Evolutionary conservation across 2,888 invertebrate genomes (phyloP), one percentile per base, ranked within the genome.

Genomic region (Globia sparganii): DNA sequence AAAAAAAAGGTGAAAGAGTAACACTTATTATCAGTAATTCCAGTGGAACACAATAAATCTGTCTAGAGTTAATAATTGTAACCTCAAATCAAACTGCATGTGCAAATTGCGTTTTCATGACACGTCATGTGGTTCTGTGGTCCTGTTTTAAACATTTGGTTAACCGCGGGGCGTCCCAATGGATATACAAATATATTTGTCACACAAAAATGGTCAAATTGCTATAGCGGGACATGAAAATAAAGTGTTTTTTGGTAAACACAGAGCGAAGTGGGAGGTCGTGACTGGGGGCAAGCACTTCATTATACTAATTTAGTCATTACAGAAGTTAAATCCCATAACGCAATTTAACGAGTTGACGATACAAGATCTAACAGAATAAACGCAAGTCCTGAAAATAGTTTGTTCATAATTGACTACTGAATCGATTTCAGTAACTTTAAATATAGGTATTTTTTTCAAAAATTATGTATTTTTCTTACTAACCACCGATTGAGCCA

Each of bases 81-180:
- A 82, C 86, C 87, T 76, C 84, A 86, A 87, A 89, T 86, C 75
- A 80, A 79, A 87, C 85, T 86, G 85, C 81, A 89, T 86, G 81
- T 82, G 86, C 86, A 90, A 92, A 92, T 91, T 91, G 88, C 86
- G 87, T 89, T 90, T 88, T 69, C 90, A 80, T 91, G 90, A 89
- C 84, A 83, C 89, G 82, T 86, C 72, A 75, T 80, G 76, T 69
- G 72, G 77, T 76, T 31, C 66, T 68, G 80, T 25, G 78, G 70
- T 76, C 46, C 75, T 86, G 88, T 90, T 90, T 90, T 77, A 90
- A 91, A 91, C 87, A 91, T 91, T 90, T 87, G 89, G 89, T 86
- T 89, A 84, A 89, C 91, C 88, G 84, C 89, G 59, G 81, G 79
- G 67, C 49, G 69, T 81, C 80, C 81, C 75, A 61, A 79, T 53